Evolutionary conservation across 2,113 vertebrate genomes (phyloP), one percentile per base, ranked within the genome.

Genomic region (Hippocampus mohnikei): DNA sequence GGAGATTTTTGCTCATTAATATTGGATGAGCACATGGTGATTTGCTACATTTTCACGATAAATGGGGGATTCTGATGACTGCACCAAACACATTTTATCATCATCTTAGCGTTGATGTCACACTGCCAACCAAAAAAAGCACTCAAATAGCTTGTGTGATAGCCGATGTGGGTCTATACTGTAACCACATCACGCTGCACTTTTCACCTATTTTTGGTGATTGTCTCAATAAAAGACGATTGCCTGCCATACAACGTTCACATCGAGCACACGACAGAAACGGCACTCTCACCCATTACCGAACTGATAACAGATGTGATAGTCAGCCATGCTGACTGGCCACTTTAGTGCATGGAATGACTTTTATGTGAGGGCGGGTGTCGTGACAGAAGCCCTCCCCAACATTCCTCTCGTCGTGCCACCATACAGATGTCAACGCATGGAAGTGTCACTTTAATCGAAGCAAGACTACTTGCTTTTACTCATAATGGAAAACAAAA

Each of bases 371-470:
- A 59, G 65, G 23, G n/a, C 64, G 72, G 27, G 81, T 77, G 81
- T 82, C 64, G 1, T 67, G 75, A 79, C 44, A 53, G 74, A 64
- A 77, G 50, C 40, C 12, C 53, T 59, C 59, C 72, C 37, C 67
- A 13, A 5, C 23, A 23, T 27, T 11, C 11, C 55, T 68, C 69
- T 72, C 63, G 18, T 52, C 18, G 48, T 62, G 6, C 61, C 20
- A 61, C 64, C 18, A 10, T 65, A 82, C 83, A 74, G 67, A 73
- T 76, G 52, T 71, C 71, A 66, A 63, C 63, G 58, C 79, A 69
- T 65, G 37, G 46, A 33, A 56, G 65, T 69, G 73, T 68, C 76
- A 75, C 48, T 79, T 84, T 71, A 69, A 81, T 81, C 73, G 64
- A 46, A 67, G 74, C 64, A 81, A 50, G 59, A 70, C 70, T 70